A percentile compares a stretch with the other conserved stretches of the same genome.
phyloP scores from a whole-genome alignment of 2,797 vertebrate genomes.

The Ficedula albicollis region DNA sequence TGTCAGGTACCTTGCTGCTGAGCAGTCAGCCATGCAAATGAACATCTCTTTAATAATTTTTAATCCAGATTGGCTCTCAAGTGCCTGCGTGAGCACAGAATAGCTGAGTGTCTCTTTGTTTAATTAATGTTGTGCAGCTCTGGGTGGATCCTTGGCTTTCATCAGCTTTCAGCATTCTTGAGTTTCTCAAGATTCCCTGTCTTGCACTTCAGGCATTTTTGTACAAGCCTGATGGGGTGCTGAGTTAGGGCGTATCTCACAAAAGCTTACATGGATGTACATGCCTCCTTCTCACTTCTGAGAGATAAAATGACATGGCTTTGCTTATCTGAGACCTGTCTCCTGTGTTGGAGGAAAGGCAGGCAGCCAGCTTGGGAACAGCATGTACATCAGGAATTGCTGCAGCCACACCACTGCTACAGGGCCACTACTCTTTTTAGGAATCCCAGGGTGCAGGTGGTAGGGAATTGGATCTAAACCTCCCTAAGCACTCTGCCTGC shows the following conservation, averaged over 20 bases:
- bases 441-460: background rate
- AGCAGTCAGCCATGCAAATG: background rate
- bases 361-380: background rate
- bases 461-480: background rate
- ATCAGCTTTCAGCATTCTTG: background rate
- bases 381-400: background rate
- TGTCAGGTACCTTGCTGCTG: background rate
- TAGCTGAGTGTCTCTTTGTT: background rate
- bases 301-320: background rate
- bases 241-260: background rate
- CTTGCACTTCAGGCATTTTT: background rate
- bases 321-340: background rate
- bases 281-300: background rate
- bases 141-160: conserved; percentile 17
- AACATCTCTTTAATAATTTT: background rate
- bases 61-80: background rate
- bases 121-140: background rate
- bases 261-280: background rate
- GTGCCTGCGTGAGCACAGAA: background rate
- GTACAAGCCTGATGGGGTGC: background rate
- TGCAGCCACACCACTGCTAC: background rate
- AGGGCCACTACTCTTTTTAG: background rate
- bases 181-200: background rate
- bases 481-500: background rate
- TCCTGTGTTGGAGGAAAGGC: background rate